Evolutionary conservation across 2,888 invertebrate species (phyloP), one percentile per base, ranked within the genome.

Genomic region (Cantharis flavilabris): DNA sequence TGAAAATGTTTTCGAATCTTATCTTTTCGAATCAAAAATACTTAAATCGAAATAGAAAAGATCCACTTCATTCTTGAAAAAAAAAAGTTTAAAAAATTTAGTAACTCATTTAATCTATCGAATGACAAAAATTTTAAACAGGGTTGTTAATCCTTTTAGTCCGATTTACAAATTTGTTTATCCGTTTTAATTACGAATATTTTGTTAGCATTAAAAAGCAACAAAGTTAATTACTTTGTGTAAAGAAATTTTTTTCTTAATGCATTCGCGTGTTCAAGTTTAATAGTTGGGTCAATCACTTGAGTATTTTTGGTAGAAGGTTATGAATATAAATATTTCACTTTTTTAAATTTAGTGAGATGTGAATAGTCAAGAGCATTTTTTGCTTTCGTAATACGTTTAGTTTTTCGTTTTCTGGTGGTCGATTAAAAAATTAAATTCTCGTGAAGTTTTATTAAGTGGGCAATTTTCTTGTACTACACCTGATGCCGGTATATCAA

Each of bases 321-420:
- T 67, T 67, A 67, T 67, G 65, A 67, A 67, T 67, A 67, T 67
- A 67, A 67, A 67, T 67, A 67, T 67, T 26, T 67, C 65, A 67
- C 65, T 23, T n/a, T 23, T 67, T 67, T 67, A 20, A 67, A 67
- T 67, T 67, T 23, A 67, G 65, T 67, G 65, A 26, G 65, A 67
- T 23, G 65, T 7, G 65, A 20, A 67, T 23, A 67, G 65, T 67
- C 65, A n/a, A 23, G 23, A 67, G 65, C 23, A 67, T 67, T 20
- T 20, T 20, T 67, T 23, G 11, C 64, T 64, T 26, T 67, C 49
- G 49, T 49, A 49, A 49, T 49, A 49, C n/a, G n/a, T n/a, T 49
- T 9, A 49, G 49, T n/a, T 49, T 49, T 49, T 49, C n/a, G 9
- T 49, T n/a, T 49, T n/a, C 13, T 49, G 49, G n/a, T 49, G 49